Evolutionary conservation across 2,797 vertebrate genomes (phyloP).

Genomic region (Psittacula derbiana): DNA sequence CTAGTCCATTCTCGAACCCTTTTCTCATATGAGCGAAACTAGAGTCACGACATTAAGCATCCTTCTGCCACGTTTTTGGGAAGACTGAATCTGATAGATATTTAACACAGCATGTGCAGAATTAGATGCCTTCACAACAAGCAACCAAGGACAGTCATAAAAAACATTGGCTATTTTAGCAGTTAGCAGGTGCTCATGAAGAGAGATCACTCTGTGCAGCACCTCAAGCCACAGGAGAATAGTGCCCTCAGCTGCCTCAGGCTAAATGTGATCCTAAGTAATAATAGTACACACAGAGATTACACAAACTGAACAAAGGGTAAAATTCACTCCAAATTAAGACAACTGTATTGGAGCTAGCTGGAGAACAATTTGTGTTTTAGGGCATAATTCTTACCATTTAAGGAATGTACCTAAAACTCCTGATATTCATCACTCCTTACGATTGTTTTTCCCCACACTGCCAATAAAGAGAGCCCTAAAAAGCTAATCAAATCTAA

Average conservation of each 20-base stretch:
- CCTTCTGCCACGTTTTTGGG: background rate
- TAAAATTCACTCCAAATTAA: background rate
- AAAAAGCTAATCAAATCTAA: conserved; percentile 2
- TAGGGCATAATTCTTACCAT: background rate
- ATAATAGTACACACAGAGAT: background rate
- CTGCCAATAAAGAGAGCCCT: background rate
- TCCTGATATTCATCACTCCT: background rate
- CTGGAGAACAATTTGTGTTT: background rate
- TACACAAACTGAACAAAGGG: background rate
- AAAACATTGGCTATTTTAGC: background rate
- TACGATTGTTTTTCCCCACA: background rate
- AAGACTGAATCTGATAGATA: background rate
- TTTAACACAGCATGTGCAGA: background rate
- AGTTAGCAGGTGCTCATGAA: background rate
- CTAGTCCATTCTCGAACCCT: background rate
- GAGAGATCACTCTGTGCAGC: background rate
- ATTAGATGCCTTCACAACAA: background rate
- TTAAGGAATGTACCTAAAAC: conserved; percentile 3
- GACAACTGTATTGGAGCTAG: background rate
- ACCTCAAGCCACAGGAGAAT: background rate
- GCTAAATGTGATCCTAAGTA: background rate
- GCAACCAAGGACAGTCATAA: background rate
- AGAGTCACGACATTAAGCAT: background rate
- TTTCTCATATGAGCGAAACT: background rate
- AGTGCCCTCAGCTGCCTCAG: background rate